A percentile compares a stretch with the other conserved stretches of the same genome.
Conservation (phyloP, 2,113 vertebrate genomes). For the Myxocyprinus asiaticus region DNA sequence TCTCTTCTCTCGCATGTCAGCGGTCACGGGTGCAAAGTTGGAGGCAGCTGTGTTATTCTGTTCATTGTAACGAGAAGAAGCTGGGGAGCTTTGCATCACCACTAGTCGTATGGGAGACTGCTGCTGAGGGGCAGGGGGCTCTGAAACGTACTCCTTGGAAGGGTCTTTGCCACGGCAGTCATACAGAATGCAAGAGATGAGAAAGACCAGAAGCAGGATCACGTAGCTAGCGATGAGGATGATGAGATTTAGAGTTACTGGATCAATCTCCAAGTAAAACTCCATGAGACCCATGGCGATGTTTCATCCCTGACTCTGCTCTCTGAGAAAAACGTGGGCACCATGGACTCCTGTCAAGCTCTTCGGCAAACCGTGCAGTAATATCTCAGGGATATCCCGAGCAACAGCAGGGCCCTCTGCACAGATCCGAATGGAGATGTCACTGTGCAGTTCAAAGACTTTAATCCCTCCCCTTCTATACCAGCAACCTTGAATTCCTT, state of each 20-base stretch:
- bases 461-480: constrained; percentile 82
- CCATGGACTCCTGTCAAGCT: constrained; percentile 31
- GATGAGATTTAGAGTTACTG: constrained; percentile 93
- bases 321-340: constrained; percentile 31
- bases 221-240: constrained; percentile 93
- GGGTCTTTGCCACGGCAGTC: constrained; percentile 98
- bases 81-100: constrained; percentile 86
- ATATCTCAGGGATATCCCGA: constrained; percentile 31
- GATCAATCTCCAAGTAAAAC: constrained; percentile 95
- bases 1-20: constrained; percentile 79
- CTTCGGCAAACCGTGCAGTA: background rate
- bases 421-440: constrained; percentile 63
- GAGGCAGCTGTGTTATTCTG: constrained; percentile 66
- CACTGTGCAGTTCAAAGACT: constrained; percentile 83
- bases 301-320: constrained; percentile 61
- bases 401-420: constrained; percentile 42
- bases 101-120: constrained; percentile 86
- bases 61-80: constrained; percentile 69
- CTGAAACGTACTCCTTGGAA: constrained; percentile 85
- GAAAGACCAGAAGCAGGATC: constrained; percentile 93
- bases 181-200: constrained; percentile 93
- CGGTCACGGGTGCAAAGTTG: constrained; percentile 64
- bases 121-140: constrained; percentile 70
- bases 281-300: constrained; percentile 87
- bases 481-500: constrained; percentile 67